Base-by-base conservation (phyloP, 2,888 invertebrate species). In the Girardia tigrina region DNA sequence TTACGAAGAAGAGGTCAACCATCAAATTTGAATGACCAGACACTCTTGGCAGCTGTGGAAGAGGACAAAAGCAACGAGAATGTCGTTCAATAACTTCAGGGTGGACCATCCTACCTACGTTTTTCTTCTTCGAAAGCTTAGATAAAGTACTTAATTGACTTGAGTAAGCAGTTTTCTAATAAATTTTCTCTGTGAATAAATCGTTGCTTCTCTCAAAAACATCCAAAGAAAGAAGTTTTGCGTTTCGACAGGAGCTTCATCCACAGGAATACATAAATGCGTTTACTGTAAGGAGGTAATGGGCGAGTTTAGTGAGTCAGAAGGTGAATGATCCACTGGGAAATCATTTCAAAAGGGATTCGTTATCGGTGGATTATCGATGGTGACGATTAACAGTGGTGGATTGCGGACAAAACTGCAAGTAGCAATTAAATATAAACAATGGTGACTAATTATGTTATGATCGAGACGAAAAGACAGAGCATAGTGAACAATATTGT, bases 401-500 rank as follows among this genome's bases (percentile, higher is more conserved):
- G 36, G 36, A 8, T 12, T 36, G 12, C 36, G 36, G 36, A 36
- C 36, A 36, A 36, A 36, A 36, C 36, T 36, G 36, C 36, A 36
- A 36, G 36, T 16, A 8, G 36, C 36, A 36, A 36, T 36, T 36
- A 36, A 36, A 36, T 36, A 36, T 36, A 8, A 36, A 36, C 36
- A 36, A 16, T 16, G 36, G 16, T 16, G n/a, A n/a, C n/a, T n/a
- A 36, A 12, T 36, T 16, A 36, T 16, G 36, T 8, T 12, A 16
- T 16, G 16, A 36, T 36, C 36, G 36, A 36, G 36, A 36, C 36
- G 87, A 81, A 16, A 14, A 29, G 23, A 71, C 28, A 69, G 29
- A n/a, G n/a, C n/a, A n/a, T n/a, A n/a, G n/a, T n/a, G n/a, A n/a
- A n/a, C n/a, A n/a, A n/a, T n/a, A n/a, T n/a, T n/a, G n/a, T n/a